phyloP scores from a whole-genome alignment of 2,113 vertebrate species.

The Leiothrix lutea region DNA sequence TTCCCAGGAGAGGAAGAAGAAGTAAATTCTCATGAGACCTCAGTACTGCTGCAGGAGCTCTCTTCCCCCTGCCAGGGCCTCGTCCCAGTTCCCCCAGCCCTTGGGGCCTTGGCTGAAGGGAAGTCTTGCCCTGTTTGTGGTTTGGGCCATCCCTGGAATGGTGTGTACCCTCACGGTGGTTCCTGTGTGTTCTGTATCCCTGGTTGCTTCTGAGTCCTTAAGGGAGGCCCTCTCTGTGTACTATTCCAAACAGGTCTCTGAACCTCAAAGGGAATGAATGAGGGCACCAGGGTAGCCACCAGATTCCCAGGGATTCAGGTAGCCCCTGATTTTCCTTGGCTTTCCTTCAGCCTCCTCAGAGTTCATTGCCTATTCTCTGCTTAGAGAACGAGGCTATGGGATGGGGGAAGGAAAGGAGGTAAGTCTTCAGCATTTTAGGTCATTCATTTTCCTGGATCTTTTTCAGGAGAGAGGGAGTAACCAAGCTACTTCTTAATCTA shows the following conservation, averaged over 20 bases:
- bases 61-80: constrained; percentile 54
- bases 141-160: constrained; percentile 61
- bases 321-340: constrained; percentile 54
- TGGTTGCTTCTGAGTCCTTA: constrained; percentile 45
- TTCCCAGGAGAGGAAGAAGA: constrained; percentile 85
- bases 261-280: constrained; percentile 58
- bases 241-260: constrained; percentile 63
- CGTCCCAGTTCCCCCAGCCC: constrained; percentile 41
- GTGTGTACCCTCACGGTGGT: constrained; percentile 52
- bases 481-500: constrained; percentile 15
- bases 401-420: constrained; percentile 60
- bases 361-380: constrained; percentile 45
- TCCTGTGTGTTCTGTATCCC: constrained; percentile 47
- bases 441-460: constrained; percentile 42
- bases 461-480: constrained; percentile 42
- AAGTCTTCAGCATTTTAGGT: constrained; percentile 44
- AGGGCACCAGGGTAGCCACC: constrained; percentile 62
- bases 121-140: constrained; percentile 52
- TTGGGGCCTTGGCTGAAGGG: constrained; percentile 46
- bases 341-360: constrained; percentile 60
- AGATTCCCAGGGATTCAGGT: constrained; percentile 60
- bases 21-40: constrained; percentile 60
- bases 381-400: constrained; percentile 48
- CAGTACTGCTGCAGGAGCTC: constrained; percentile 45
- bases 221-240: constrained; percentile 42